phyloP scores from a whole-genome alignment of 1,140 invertebrate genomes.

The Drosophila littoralis region DNA sequence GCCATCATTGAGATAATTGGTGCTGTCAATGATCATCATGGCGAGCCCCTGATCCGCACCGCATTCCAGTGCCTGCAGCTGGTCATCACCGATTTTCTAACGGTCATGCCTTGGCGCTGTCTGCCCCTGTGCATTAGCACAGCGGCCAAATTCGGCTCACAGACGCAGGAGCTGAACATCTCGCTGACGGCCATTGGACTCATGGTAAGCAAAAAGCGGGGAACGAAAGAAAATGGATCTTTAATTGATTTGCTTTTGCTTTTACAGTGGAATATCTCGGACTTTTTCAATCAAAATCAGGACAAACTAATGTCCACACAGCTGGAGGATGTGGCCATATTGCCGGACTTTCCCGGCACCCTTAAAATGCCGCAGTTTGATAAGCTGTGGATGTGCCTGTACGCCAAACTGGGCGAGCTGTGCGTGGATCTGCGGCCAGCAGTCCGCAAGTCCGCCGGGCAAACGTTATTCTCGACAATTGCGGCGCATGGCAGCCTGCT shows the following conservation, averaged over 20 bases:
- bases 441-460: conserved; percentile 98
- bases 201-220: conserved; percentile 88
- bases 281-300: conserved; percentile 98
- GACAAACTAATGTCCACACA: conserved; percentile 92
- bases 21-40: conserved; percentile 95
- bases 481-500: conserved; percentile 96
- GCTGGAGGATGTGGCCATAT: conserved; percentile 89
- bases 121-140: conserved; percentile 96
- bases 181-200: conserved; percentile 98
- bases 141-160: conserved; percentile 97
- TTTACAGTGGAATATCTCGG: conserved; percentile 97
- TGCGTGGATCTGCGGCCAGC: conserved; percentile 98
- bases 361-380: conserved; percentile 95
- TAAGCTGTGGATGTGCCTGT: conserved; percentile 97
- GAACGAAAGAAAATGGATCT: neutral
- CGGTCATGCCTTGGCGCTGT: conserved; percentile 93
- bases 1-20: conserved; percentile 97
- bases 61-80: conserved; percentile 98
- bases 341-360: conserved; percentile 93
- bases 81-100: conserved; percentile 98
- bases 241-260: neutral
- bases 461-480: conserved; percentile 99
- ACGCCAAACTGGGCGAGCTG: conserved; percentile 93
- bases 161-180: conserved; percentile 98
- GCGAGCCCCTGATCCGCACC: conserved; percentile 95